Evolutionary conservation across 2,888 invertebrate genomes (phyloP), one percentile per base, ranked within the genome.

Genomic region (Metopia argyrocephala): DNA sequence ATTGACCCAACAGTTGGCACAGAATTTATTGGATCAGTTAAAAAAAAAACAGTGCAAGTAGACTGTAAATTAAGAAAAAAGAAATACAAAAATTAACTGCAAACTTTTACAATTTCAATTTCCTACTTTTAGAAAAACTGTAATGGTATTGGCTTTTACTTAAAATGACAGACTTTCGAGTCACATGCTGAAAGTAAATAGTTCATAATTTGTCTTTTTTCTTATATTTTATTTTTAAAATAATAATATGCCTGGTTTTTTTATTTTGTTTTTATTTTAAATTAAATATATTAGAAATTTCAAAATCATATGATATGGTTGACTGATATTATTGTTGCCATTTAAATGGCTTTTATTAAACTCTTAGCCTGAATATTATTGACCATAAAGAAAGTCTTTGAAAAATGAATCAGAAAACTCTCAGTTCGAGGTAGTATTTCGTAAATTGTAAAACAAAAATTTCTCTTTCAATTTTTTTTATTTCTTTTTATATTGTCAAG

Each of bases 371-470:
- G 15, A 54, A 5, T 68, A 9, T 25, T 56, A 56, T 52, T 57
- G 46, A 31, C 64, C 21, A 38, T 52, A 68, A 71, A 71, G 70
- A 79, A 75, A 76, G 75, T 79, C 23, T 20, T 75, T 56, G 18
- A 50, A 31, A 31, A 31, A 12, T 0, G 2, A 31, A 20, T 6
- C 48, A 48, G 20, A 21, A 15, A 21, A 23, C 3, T 12, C 12
- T 5, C 3, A 57, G 7, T 2, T 57, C 31, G 18, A 28, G 20
- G n/a, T 1, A 78, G 1, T 61, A 45, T 52, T 20, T 52, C 12
- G 25, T 28, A 4, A 31, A 66, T 61, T 31, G 56, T 62, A 9
- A 25, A 61, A 27, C 56, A 31, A 52, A 52, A n/a, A 27, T 66
- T 7, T 25, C 21, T 52, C 50, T 57, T 12, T 1, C 45, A n/a